phyloP scores from a whole-genome alignment of 1,140 invertebrate genomes.

The Bombus superbus region DNA sequence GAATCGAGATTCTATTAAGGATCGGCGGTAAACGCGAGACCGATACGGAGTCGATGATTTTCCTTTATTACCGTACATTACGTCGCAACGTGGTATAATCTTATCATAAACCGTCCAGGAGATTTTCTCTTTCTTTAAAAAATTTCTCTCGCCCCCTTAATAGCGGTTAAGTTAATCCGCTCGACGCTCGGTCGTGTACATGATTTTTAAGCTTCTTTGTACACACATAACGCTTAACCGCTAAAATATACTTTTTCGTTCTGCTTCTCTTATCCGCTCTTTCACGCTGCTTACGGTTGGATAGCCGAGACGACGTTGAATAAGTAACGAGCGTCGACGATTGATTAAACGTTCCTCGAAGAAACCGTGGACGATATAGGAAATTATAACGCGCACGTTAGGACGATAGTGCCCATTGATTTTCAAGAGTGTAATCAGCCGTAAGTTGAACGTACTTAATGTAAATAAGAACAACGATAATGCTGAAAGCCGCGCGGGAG shows the following conservation, averaged over 20 bases:
- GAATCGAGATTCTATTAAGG: neutral
- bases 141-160: neutral
- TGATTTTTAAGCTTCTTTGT: neutral
- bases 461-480: conserved; percentile 37
- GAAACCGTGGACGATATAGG: neutral
- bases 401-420: conserved; percentile 34
- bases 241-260: neutral
- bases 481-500: neutral
- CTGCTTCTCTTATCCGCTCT: no score
- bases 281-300: neutral
- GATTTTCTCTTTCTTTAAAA: neutral
- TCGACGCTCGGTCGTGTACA: neutral
- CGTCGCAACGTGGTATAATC: neutral
- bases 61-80: neutral
- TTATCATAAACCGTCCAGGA: neutral
- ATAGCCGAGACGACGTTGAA: neutral
- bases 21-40: neutral
- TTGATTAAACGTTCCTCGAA: neutral
- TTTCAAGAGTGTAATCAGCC: conserved; percentile 23
- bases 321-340: neutral
- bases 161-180: neutral
- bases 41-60: neutral
- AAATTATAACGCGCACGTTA: neutral
- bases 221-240: neutral
- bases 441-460: conserved; percentile 32